Percentiles rank a stretch among this genome's conserved stretches.
Evolutionary conservation across 2,797 vertebrate species (phyloP).

Genomic region (Helostoma temminkii): DNA sequence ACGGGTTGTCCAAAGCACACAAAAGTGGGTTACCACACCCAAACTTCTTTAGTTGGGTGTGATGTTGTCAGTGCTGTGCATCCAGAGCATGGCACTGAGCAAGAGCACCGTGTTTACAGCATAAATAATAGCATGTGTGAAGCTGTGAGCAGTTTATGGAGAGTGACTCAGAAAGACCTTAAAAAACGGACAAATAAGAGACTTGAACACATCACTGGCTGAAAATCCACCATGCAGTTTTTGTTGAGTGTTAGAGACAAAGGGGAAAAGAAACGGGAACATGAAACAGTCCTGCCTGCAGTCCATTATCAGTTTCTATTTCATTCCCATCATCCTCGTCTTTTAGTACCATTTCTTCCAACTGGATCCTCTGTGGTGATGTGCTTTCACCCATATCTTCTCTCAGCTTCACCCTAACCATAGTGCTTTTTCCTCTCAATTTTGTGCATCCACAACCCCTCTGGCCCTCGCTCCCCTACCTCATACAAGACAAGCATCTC

Average conservation of each 20-base stretch:
- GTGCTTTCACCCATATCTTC: conserved; percentile 58
- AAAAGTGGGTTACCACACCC: no score
- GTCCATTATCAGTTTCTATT: conserved; percentile 69
- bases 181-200: conserved; percentile 61
- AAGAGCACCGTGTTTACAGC: conserved; percentile 8
- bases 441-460: conserved; percentile 56
- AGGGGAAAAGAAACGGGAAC: conserved; percentile 29
- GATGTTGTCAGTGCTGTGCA: neutral
- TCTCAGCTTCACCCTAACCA: conserved; percentile 48
- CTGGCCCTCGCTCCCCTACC: conserved; percentile 39
- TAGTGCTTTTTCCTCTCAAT: conserved; percentile 56
- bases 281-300: conserved; percentile 29
- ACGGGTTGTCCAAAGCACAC: neutral
- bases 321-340: conserved; percentile 59
- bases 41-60: no score
- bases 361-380: conserved; percentile 54
- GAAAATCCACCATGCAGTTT: conserved; percentile 34
- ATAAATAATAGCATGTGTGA: conserved; percentile 25
- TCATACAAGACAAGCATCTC: conserved; percentile 69
- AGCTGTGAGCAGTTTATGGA: conserved; percentile 39
- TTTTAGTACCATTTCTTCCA: conserved; percentile 63
- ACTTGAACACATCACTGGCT: conserved; percentile 18
- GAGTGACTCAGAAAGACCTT: conserved; percentile 64
- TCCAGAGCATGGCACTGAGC: neutral
- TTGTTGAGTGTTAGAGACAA: conserved; percentile 10